These are phyloP conservation scores for Rafetus swinhoei DNA, from an alignment of 2,113 vertebrate genomes.

Conservation along the genomic window DNA sequence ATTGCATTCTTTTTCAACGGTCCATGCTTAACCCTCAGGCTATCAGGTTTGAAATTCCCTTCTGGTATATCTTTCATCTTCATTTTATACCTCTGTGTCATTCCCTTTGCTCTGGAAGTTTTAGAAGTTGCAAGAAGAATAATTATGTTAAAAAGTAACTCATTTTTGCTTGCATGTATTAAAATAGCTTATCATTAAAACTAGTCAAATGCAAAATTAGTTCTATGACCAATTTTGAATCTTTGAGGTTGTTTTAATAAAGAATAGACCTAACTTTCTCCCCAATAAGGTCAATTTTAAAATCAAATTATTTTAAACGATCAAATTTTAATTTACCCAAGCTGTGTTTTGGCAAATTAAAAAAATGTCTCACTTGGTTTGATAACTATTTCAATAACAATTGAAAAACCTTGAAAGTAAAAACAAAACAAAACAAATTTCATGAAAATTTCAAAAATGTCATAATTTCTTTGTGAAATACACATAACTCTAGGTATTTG, in stretches of 20 bases:
- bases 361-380: background rate
- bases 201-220: background rate
- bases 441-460: background rate
- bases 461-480: background rate
- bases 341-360: background rate
- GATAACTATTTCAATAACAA: background rate
- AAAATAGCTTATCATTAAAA: background rate
- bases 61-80: conserved; percentile 2
- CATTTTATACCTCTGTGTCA: background rate
- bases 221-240: background rate
- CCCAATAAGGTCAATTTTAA: accelerated
- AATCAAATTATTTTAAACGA: background rate
- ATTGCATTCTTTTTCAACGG: conserved; percentile 37
- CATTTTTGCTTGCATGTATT: conserved; percentile 12
- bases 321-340: background rate
- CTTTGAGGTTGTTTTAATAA: background rate
- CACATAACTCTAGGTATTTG: background rate
- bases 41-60: conserved; percentile 12
- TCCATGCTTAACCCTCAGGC: conserved; percentile 8
- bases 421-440: background rate
- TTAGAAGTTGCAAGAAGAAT: conserved; percentile 14
- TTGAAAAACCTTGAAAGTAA: background rate
- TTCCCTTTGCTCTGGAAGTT: background rate
- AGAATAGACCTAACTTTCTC: background rate
- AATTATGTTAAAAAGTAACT: conserved; percentile 22